Conservation (phyloP, 2,888 invertebrate genomes). For the Chydorus sphaericus region DNA sequence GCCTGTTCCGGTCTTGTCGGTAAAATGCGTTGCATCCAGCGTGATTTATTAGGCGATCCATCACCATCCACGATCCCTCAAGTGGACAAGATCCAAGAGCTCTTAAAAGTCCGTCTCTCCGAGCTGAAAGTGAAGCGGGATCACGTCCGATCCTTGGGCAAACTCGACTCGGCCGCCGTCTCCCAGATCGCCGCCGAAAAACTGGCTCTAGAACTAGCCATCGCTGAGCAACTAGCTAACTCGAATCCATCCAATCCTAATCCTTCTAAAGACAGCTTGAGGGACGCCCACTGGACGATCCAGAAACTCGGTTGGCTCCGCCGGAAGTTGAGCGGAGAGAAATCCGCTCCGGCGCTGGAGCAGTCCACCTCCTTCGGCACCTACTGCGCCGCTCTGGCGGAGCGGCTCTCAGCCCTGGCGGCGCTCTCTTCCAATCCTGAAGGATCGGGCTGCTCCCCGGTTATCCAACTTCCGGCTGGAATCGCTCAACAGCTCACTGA, state of each 20-base stretch:
- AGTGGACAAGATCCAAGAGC: slow-evolving; percentile 5
- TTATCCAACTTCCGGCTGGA: slow-evolving; percentile 12
- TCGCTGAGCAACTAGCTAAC: slow-evolving; percentile 27
- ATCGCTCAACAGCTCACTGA: slow-evolving; percentile 27
- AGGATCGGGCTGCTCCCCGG: slow-evolving; percentile 16
- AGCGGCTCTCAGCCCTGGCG: slow-evolving; percentile 34
- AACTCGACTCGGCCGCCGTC: slow-evolving; percentile 2
- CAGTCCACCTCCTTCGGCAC: slow-evolving; percentile 40
- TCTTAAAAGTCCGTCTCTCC: background rate
- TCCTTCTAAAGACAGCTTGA: slow-evolving; percentile 22
- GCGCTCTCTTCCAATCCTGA: slow-evolving; percentile 17
- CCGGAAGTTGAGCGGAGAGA: slow-evolving; percentile 44
- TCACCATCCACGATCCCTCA: background rate
- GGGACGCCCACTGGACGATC: slow-evolving; percentile 17
- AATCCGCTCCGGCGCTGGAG: slow-evolving; percentile 31
- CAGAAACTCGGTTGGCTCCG: slow-evolving; percentile 47
- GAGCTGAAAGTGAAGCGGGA: slow-evolving; percentile 9
- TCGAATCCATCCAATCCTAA: slow-evolving; percentile 43
- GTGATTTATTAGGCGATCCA: background rate
- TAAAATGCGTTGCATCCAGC: background rate
- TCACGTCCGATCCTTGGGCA: background rate
- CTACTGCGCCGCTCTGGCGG: slow-evolving; percentile 57
- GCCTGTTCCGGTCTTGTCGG: background rate
- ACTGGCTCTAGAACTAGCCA: slow-evolving; percentile 61
- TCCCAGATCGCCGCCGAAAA: slow-evolving; percentile 36